phyloP scores from a whole-genome alignment of 2,113 vertebrate species.

The Cryptomyrus ogoouensis region DNA sequence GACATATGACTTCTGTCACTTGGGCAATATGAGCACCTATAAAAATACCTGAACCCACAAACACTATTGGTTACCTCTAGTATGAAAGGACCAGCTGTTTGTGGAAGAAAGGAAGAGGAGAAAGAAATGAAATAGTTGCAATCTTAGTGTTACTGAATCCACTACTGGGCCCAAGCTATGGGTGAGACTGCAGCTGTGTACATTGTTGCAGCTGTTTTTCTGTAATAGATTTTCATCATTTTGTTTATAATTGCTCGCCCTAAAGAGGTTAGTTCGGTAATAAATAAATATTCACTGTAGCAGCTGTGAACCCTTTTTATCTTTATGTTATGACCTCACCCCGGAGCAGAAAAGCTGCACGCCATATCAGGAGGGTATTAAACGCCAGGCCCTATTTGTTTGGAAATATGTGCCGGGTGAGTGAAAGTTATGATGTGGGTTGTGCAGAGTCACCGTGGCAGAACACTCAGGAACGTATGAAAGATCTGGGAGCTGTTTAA shows the following conservation, averaged over 20 bases:
- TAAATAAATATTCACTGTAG: not conserved
- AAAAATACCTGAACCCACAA: not conserved
- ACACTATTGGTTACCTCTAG: not conserved
- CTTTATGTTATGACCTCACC: not conserved
- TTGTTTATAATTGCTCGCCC: not conserved
- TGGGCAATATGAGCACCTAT: not conserved
- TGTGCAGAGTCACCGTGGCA: not conserved
- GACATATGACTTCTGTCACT: not conserved
- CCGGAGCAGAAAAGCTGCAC: not conserved
- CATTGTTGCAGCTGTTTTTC: not conserved
- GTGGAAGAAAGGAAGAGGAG: not conserved
- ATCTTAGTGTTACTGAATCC: not conserved
- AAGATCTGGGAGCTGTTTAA: not conserved
- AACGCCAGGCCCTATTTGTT: not conserved
- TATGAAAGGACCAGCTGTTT: not conserved
- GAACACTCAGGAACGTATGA: not conserved
- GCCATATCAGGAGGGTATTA: not conserved
- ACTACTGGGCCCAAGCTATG: not conserved
- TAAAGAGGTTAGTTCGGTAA: not conserved
- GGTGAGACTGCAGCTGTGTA: not conserved
- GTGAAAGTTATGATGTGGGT: not conserved
- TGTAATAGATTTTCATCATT: not conserved
- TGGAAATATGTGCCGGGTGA: not conserved
- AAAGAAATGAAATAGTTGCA: not conserved
- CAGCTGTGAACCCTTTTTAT: not conserved